Base-by-base conservation (phyloP, 2,113 vertebrate species). In the Osmerus mordax region DNA sequence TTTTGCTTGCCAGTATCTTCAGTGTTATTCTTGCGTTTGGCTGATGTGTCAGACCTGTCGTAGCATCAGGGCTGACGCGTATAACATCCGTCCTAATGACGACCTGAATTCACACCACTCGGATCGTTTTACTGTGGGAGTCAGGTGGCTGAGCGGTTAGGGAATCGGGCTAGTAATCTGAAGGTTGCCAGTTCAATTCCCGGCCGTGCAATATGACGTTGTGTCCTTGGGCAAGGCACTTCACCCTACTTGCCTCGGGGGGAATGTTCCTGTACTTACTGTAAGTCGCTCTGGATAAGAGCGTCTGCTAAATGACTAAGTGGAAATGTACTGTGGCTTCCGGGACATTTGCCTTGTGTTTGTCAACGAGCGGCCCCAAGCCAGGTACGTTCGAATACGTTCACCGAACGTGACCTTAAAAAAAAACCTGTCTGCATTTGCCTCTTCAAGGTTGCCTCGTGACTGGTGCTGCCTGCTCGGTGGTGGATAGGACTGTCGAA, bases 61-160 rank as follows among this genome's bases (percentile, higher is more conserved):
- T 78, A 78, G 74, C 80, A 79, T 76, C 79, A 83, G 69, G 74
- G 70, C 80, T 76, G 76, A 84, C 79, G 77, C 54, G 36, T 79
- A 77, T 75, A 76, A 84, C 80, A 80, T 55, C 72, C 69, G 68
- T 36, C 54, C 80, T 83, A 85, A 80, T 75, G 73, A 61, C 70
- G 75, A 82, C 75, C 77, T 81, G 77, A 82, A 72, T 85, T 83
- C 75, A 83, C 84, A 77, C 78, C 78, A 71, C 80, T 79, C 69
- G 62, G 83, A 81, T 89, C 80, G 75, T 84, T 86, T 90, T 86
- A 84, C 88, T 79, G 70, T 83, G 81, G 82, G 21, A 21, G 21
- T 21, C 21, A 21, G 21, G 21, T 21, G 21, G 21, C 21, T 21
- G 21, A 21, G 21, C 21, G 21, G 21, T 21, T 21, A 21, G 21